phyloP scores from a whole-genome alignment of 2,888 invertebrate species.

The Fissipunctia ypsillon region DNA sequence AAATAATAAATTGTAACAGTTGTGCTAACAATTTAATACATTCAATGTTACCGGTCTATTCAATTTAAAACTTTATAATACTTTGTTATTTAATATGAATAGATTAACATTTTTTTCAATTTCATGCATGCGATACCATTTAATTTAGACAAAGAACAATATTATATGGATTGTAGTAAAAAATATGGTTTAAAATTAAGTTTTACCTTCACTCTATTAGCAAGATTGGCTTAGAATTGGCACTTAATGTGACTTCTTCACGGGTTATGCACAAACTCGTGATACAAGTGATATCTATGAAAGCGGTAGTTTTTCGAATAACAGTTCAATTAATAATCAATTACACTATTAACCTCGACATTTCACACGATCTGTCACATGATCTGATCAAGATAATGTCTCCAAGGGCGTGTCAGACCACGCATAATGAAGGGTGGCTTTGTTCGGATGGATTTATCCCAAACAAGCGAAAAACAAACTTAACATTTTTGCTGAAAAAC shows the following conservation, averaged over 20 bases:
- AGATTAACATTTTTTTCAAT: neutral
- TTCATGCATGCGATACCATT: neutral
- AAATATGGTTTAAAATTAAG: neutral
- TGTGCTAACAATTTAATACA: conserved; percentile 9
- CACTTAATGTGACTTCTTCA: neutral
- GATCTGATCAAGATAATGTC: no score
- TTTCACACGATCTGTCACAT: neutral
- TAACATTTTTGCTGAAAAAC: no score
- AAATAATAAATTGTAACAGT: conserved; percentile 7
- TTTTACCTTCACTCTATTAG: neutral
- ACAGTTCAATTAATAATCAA: neutral
- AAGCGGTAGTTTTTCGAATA: neutral
- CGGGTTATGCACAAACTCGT: neutral
- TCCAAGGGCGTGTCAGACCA: no score
- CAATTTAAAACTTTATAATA: neutral
- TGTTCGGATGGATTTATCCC: no score
- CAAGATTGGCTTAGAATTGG: neutral
- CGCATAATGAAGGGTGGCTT: no score
- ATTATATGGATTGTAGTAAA: neutral
- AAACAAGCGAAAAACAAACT: no score
- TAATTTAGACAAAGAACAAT: neutral
- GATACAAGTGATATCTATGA: neutral
- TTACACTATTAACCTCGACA: neutral
- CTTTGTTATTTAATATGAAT: conserved; percentile 1
- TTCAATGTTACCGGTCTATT: conserved; percentile 5